Evolutionary conservation across 2,113 vertebrate species (phyloP).

Genomic region (Phocoena phocoena): DNA sequence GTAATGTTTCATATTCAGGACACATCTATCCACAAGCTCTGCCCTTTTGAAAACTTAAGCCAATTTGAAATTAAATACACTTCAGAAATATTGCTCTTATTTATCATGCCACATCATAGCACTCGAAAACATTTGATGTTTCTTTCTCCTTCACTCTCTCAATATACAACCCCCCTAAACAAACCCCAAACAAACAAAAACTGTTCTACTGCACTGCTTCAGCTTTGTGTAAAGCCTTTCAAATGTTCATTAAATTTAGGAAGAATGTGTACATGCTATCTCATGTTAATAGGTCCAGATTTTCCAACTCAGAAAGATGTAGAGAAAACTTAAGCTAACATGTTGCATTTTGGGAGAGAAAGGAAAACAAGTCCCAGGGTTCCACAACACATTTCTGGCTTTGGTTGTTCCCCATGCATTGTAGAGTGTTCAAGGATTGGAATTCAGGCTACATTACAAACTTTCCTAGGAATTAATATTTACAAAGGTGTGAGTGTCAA

Average conservation of each 20-base stretch:
- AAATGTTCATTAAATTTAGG: neutral
- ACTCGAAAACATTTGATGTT: slow-evolving; percentile 9
- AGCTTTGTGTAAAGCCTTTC: neutral
- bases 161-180: neutral
- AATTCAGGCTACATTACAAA: neutral
- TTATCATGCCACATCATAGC: slow-evolving; percentile 4
- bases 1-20: neutral
- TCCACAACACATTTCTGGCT: too few relatives aligned
- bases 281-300: neutral
- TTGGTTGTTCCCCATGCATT: neutral
- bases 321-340: neutral
- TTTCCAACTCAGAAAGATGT: neutral
- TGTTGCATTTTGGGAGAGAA: neutral
- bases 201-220: neutral
- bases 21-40: neutral
- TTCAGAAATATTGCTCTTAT: slow-evolving; percentile 32
- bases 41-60: slow-evolving; percentile 42
- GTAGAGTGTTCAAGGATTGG: neutral
- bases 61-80: slow-evolving; percentile 51
- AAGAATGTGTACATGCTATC: neutral
- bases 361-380: neutral
- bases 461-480: neutral
- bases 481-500: neutral
- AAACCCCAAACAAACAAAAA: neutral
- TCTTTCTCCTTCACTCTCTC: neutral